Base-by-base conservation (phyloP, 2,888 invertebrate species). In the Alviniconcha strummeri region DNA sequence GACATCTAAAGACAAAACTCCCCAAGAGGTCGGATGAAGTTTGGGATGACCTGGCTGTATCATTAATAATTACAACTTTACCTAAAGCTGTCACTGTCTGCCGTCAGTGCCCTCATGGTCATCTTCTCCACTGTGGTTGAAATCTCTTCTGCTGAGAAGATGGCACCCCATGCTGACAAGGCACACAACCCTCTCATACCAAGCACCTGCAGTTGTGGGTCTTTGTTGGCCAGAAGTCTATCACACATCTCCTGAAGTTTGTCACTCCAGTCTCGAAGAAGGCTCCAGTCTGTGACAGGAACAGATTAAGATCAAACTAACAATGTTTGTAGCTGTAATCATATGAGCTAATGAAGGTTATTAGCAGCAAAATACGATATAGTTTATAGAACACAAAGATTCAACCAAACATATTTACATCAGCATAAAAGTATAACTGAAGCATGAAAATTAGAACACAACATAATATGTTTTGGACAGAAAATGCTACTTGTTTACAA, bases 121-220 rank as follows among this genome's bases (percentile, higher is more conserved):
- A 82, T 52, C 5, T 75, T 69, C 9, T 82, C 82, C 54, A 76
- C 36, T 1, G 55, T 54, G 1, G 4, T 13, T 6, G 9, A 5
- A n/a, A 82, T 54, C 36, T 75, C 76, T n/a, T 82, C 54, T 17
- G 67, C 5, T 36, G 76, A 54, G 56, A 82, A 75, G 17, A 76
- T 60, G 15, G 64, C 55, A 3, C 74, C 57, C 76, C 76, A 82
- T 4, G 60, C 52, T 4, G 64, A 81, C 69, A 85, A 36, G 52
- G 81, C 79, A 7, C 56, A 60, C 15, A 83, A 74, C 55, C 85
- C 86, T 80, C 72, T 77, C 54, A 86, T 79, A 36, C 83, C 86
- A 57, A 86, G 72, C 13, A 84, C 52, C 82, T 86, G 86, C 57
- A 88, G 79, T 15, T 84, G 74, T 5, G 83, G 15, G 5, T 81